Evolutionary conservation across 2,888 invertebrate species (phyloP), one percentile per base, ranked within the genome.

Genomic region (Crepidodera aurea): DNA sequence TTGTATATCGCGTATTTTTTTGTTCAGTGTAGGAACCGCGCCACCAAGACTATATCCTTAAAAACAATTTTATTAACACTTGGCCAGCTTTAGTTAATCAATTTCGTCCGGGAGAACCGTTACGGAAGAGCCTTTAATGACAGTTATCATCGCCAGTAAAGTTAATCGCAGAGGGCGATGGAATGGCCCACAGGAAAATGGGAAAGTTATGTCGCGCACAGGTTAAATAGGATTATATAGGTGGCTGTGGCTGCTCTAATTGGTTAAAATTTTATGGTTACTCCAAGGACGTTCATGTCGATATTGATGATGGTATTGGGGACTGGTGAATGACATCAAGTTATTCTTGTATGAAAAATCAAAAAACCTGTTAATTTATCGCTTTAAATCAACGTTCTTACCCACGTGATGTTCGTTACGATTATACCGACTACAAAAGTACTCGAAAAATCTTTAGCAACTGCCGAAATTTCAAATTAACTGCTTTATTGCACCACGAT

Each of bases 131-230:
- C 75, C 75, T 77, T 77, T 78, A 78, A 78, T 75, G 77, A 75
- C 76, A 77, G 75, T 75, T 77, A 77, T 78, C 75, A 76, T 77
- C 69, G 70, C 71, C 73, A 71, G 74, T 75, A 74, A 75, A 75
- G 76, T 76, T 76, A 77, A 77, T 76, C 75, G 71, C 40, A 51
- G 46, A 51, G 55, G 61, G 25, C 58, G 63, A 46, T 53, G 61
- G 51, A 67, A 65, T 48, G 63, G 71, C 67, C 70, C 71, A 70
- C 75, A 67, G 71, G 73, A 75, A 78, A 79, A 80, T 80, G 78
- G 79, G 78, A 79, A 80, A 80, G 79, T 79, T 80, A 77, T 80
- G 80, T 81, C 73, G 72, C 73, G 72, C 72, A 71, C 79, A 79
- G 80, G 80, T 79, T 79, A 78, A 79, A 78, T 61, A 77, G 79